Conservation (phyloP, 2,888 invertebrate species). For the Lepidocyrtoides sp. region DNA sequence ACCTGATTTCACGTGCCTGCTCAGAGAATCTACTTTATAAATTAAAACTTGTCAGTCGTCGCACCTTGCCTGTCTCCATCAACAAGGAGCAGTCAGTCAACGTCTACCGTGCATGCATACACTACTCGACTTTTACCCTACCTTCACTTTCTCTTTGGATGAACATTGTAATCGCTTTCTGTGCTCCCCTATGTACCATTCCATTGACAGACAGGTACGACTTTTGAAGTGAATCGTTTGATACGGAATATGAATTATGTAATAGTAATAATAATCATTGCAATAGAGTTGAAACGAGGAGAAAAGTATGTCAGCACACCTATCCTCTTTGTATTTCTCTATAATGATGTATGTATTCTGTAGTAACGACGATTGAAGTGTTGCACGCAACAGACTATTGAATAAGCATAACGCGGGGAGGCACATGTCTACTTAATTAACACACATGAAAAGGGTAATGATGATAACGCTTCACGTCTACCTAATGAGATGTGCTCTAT, state of each 20-base stretch:
- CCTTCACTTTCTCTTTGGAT: background rate
- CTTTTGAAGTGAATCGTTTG: background rate
- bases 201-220: background rate
- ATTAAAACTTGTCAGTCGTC: background rate
- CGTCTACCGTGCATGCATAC: background rate
- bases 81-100: background rate
- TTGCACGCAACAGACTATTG: background rate
- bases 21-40: background rate
- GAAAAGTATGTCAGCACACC: background rate
- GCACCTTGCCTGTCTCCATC: background rate
- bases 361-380: no score
- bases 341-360: background rate
- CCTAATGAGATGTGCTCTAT: conserved; percentile 22
- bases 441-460: background rate
- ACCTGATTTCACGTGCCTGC: background rate
- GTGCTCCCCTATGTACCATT: background rate
- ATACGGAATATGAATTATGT: conserved; percentile 30
- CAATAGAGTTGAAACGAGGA: background rate
- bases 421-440: no score
- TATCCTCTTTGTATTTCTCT: background rate
- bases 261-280: conserved; percentile 48
- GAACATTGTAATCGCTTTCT: background rate
- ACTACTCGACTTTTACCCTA: no score
- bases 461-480: background rate
- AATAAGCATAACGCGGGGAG: background rate